These are phyloP conservation scores for Sarcophaga peregrina DNA, from an alignment of 1,140 invertebrate genomes.

Conservation along the genomic window DNA sequence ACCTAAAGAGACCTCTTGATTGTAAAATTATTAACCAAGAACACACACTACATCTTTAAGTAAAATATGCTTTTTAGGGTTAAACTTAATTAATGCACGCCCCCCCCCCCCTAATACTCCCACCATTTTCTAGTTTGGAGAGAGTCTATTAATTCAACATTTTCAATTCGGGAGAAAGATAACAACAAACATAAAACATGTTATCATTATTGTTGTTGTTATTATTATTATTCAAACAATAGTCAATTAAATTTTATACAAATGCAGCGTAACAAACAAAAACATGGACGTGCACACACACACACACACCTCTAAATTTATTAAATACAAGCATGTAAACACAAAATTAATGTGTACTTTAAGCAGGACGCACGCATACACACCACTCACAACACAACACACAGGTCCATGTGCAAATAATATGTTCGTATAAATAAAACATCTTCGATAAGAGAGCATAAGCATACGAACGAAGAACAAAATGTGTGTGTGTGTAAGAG, in stretches of 20 bases:
- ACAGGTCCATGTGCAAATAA: slow-evolving; percentile 7
- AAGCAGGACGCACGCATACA: background rate
- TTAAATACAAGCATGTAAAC: background rate
- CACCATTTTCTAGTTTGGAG: too few species aligned
- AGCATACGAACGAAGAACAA: background rate
- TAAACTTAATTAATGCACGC: too few species aligned
- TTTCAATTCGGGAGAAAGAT: background rate
- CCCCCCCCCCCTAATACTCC: too few species aligned
- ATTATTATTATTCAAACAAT: background rate
- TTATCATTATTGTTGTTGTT: too few species aligned
- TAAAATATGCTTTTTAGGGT: too few species aligned
- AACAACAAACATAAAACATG: background rate
- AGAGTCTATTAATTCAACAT: too few species aligned
- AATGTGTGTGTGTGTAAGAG: background rate
- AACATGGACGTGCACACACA: background rate
- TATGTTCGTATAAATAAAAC: background rate
- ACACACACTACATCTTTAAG: too few species aligned
- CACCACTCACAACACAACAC: too few species aligned
- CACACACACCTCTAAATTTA: background rate
- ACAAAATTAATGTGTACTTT: background rate
- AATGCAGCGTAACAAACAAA: background rate
- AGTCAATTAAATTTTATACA: slow-evolving; percentile 13
- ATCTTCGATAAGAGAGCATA: slow-evolving; percentile 2
- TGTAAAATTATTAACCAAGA: too few species aligned
- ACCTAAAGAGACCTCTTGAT: too few species aligned